Evolutionary conservation across 2,888 invertebrate genomes (phyloP).

Genomic region (Ornithoptera priamus): DNA sequence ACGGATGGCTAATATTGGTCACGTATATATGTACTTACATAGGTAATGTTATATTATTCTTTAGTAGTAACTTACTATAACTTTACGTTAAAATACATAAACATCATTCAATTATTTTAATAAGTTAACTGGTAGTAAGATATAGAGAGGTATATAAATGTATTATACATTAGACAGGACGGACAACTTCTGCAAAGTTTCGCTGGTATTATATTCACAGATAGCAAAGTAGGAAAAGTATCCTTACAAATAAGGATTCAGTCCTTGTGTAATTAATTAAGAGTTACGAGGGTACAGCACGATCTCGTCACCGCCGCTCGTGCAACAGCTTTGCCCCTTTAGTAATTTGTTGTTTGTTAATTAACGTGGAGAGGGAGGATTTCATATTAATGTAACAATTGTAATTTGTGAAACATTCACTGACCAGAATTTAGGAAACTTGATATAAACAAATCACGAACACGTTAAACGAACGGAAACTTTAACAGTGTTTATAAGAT

Average conservation of each 20-base stretch:
- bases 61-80: too few species aligned
- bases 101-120: too few species aligned
- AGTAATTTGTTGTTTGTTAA: not conserved
- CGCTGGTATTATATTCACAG: not conserved
- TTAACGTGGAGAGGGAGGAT: not conserved
- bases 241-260: not conserved
- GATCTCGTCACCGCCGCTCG: slow-evolving; percentile 1
- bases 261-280: slow-evolving; percentile 9
- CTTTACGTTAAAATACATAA: too few species aligned
- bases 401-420: not conserved
- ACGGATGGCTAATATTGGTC: too few species aligned
- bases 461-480: not conserved
- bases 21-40: too few species aligned
- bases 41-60: too few species aligned
- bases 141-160: not conserved
- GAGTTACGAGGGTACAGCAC: slow-evolving; percentile 4
- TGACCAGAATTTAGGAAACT: not conserved
- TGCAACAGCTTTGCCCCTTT: not conserved
- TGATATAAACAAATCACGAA: not conserved
- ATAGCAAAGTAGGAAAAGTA: not conserved
- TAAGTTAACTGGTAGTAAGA: not conserved
- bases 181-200: not conserved
- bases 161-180: not conserved
- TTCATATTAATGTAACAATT: not conserved
- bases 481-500: too few species aligned